These are phyloP conservation scores for Lissonota sp. DNA, from an alignment of 2,888 invertebrate genomes.

Conservation along the genomic window DNA sequence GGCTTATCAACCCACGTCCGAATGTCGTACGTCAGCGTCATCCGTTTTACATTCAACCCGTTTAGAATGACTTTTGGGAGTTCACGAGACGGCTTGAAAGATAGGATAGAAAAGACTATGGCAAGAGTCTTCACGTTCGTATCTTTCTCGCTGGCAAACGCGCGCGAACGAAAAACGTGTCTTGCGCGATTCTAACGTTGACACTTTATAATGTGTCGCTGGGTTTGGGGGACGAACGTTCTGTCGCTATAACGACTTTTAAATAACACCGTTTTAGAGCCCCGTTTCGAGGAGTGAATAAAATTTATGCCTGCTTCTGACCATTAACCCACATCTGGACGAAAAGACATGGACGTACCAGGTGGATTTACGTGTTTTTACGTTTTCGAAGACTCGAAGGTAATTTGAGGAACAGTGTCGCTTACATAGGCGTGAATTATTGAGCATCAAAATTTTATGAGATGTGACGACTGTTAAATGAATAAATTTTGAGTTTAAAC, in stretches of 20 bases:
- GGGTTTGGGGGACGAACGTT: conserved; percentile 12
- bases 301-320: conserved; percentile 42
- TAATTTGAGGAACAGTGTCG: neutral
- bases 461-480: too few species aligned
- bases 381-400: conserved; percentile 2
- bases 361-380: neutral
- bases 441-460: too few species aligned
- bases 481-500: too few species aligned
- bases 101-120: neutral
- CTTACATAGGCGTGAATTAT: too few species aligned
- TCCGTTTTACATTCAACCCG: conserved; percentile 62
- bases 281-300: conserved; percentile 15
- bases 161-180: conserved; percentile 36
- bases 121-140: conserved; percentile 5
- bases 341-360: neutral
- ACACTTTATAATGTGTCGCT: conserved; percentile 51
- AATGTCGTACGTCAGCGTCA: conserved; percentile 65
- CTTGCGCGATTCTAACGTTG: conserved; percentile 49
- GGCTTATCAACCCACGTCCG: conserved; percentile 65
- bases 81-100: neutral
- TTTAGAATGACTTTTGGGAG: conserved; percentile 61
- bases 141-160: conserved; percentile 11
- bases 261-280: conserved; percentile 34
- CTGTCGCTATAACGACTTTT: conserved; percentile 41
- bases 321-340: conserved; percentile 41